Conservation (phyloP, 2,797 vertebrate species). For the Melanotaenia nigrans region DNA sequence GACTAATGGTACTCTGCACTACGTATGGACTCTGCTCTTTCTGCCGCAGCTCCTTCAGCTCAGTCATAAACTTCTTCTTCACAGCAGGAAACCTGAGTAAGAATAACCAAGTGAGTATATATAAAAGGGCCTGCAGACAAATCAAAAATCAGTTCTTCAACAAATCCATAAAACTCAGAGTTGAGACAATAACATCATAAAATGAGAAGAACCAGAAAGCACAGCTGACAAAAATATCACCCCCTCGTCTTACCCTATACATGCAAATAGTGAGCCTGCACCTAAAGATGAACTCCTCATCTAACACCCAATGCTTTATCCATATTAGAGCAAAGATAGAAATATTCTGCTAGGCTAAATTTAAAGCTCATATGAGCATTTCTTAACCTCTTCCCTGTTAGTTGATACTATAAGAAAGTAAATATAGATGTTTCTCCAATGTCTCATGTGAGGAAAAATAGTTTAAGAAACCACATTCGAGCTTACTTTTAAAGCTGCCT, state of each 20-base stretch:
- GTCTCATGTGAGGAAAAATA: not conserved
- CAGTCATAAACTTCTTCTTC: conserved; percentile 96
- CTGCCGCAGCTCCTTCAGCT: conserved; percentile 94
- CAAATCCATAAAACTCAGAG: conserved; percentile 21
- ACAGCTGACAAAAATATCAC: conserved; percentile 47
- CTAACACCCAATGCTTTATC: conserved; percentile 53
- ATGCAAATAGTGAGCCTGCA: conserved; percentile 43
- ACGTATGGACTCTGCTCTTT: conserved; percentile 95
- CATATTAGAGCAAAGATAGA: conserved; percentile 62
- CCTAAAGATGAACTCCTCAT: conserved; percentile 48
- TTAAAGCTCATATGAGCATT: conserved; percentile 58
- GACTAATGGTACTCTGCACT: conserved; percentile 94
- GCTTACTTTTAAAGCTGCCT: not conserved
- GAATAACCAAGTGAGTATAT: conserved; percentile 34
- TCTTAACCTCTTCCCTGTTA: conserved; percentile 35
- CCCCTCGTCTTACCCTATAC: conserved; percentile 20
- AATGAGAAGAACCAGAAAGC: conserved; percentile 24
- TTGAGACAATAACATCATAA: conserved; percentile 24
- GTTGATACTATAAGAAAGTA: conserved; percentile 12
- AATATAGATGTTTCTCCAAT: conserved; percentile 33
- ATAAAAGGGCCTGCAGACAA: conserved; percentile 42
- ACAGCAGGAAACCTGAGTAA: conserved; percentile 93
- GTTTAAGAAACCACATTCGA: not conserved
- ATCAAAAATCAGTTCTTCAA: conserved; percentile 51
- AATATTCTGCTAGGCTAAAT: conserved; percentile 72